Base-by-base conservation (phyloP, 2,113 vertebrate species). In the Bufo bufo region DNA sequence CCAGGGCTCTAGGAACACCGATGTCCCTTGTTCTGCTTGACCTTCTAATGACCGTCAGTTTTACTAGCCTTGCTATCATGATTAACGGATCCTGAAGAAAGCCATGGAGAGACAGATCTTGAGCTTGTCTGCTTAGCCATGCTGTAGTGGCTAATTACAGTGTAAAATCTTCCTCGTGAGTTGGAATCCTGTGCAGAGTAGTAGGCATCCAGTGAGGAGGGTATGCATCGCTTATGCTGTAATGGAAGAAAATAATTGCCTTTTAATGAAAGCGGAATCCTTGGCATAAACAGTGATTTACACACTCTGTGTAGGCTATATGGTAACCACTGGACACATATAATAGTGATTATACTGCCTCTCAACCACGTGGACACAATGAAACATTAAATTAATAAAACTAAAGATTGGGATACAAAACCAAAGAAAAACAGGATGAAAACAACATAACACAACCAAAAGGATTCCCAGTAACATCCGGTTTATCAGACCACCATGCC, bases 81-180 rank as follows among this genome's bases (percentile, higher is more conserved):
- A 91, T 96, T 96, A 90, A 93, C 95, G 0, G 93, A 94, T 43
- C 94, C 96, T 7, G 95, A 96, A 1, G 97, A 97, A 90, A 99
- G 95, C 98, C 97, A 99, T 20, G 98, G 98, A 0, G 97, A 97
- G 77, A 99, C 96, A 0, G 98, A 97, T 90, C 97, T 95, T 23
- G 97, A 98, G 86, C 96, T 97, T 96, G 96, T 99, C 95, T 99
- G 98, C 96, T 99, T 99, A 93, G 98, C 97, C 97, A 99, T 96
- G 92, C 97, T 99, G 96, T 99, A 99, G 93, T 99, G 98, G 95
- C 98, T 99, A 94, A 99, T 99, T 94, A 99, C 96, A 0, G 98
- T 99, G 95, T 99, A 99, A 94, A 99, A 99, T 90, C 97, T 95
- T 91, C 97, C 97, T 91, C 97, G 95, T 10, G 97, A 97, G 94